Evolutionary conservation across 2,797 vertebrate genomes (phyloP).

Genomic region (Coregonus suidteri): DNA sequence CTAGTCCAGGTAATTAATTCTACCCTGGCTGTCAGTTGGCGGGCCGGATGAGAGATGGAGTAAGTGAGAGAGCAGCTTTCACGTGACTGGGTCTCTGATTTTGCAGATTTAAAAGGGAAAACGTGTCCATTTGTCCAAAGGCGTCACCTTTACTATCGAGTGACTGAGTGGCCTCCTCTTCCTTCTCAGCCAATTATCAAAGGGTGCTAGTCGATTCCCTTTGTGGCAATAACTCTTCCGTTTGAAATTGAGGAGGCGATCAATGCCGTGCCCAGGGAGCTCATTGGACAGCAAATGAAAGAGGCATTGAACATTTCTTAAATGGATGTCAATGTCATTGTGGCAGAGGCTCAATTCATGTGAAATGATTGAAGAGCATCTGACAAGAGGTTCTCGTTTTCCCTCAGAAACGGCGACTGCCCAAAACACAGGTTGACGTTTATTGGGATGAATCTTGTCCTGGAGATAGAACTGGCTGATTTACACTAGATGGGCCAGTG

Average conservation of each 20-base stretch:
- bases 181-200: slow-evolving; percentile 31
- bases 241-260: not conserved
- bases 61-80: slow-evolving; percentile 37
- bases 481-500: too few species aligned
- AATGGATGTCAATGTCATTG: not conserved
- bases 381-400: not conserved
- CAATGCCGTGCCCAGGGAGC: not conserved
- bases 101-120: slow-evolving; percentile 72
- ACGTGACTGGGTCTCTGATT: slow-evolving; percentile 74
- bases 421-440: not conserved
- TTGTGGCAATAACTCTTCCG: slow-evolving; percentile 55
- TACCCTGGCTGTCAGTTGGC: slow-evolving; percentile 15
- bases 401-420: not conserved
- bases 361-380: not conserved
- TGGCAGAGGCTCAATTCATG: not conserved
- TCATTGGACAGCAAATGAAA: not conserved
- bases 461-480: too few species aligned
- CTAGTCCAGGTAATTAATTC: slow-evolving; percentile 44
- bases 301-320: slow-evolving; percentile 5
- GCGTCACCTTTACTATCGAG: slow-evolving; percentile 61
- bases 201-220: slow-evolving; percentile 13
- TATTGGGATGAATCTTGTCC: too few species aligned
- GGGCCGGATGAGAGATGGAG: not conserved
- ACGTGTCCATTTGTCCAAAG: slow-evolving; percentile 60
- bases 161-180: slow-evolving; percentile 50